Conservation (phyloP, 2,113 vertebrate species). For the Leucopsar rothschildi region DNA sequence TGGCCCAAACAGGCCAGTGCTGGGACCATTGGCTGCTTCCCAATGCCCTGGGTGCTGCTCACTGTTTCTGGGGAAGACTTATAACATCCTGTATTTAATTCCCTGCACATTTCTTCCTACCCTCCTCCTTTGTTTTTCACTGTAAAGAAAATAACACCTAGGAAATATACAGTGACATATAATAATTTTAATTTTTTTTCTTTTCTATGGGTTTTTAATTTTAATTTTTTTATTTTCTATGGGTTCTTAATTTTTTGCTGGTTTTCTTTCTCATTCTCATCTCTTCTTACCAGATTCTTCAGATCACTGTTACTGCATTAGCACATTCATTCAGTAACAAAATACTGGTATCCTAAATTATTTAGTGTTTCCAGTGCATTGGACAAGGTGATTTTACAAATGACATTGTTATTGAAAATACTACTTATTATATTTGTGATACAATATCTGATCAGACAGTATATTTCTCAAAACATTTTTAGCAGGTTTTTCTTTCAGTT, state of each 20-base stretch:
- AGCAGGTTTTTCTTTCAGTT: not conserved
- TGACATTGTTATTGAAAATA: not conserved
- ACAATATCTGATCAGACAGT: not conserved
- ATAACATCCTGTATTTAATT: not conserved
- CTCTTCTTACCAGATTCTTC: not conserved
- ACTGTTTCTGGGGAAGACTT: not conserved
- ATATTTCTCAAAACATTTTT: not conserved
- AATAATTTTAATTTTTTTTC: not conserved
- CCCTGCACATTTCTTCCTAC: not conserved
- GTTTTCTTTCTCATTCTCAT: not conserved
- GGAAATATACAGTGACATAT: not conserved
- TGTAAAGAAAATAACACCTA: not conserved
- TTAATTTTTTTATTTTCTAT: not conserved
- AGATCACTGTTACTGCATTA: not conserved
- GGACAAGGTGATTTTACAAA: not conserved
- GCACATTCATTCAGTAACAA: not conserved
- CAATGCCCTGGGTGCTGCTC: accelerated
- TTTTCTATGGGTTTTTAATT: not conserved
- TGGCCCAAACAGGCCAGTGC: accelerated
- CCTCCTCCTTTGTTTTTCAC: not conserved
- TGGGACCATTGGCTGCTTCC: not conserved
- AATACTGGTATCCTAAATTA: not conserved
- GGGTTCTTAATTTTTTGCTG: not conserved
- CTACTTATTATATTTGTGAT: not conserved
- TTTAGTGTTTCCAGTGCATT: not conserved